Percentiles rank a stretch among this genome's conserved stretches.
Conservation (phyloP, 2,797 vertebrate genomes). For the Cetoscarus ocellatus region DNA sequence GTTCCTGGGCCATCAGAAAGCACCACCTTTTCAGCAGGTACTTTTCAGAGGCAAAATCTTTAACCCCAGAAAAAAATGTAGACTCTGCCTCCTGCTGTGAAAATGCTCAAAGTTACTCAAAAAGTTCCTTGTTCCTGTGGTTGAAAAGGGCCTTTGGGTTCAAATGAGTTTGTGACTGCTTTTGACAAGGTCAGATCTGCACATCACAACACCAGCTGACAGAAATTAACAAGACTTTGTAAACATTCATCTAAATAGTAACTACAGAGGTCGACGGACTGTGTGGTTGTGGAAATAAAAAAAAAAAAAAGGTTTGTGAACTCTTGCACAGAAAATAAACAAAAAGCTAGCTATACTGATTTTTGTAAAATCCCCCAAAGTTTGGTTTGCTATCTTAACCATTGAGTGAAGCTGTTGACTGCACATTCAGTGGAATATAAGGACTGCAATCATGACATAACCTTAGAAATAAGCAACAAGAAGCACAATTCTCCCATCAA, state of each 20-base stretch:
- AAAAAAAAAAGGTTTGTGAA: slow-evolving; percentile 15
- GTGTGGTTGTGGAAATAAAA: slow-evolving; percentile 21
- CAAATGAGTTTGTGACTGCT: slow-evolving; percentile 40
- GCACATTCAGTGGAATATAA: slow-evolving; percentile 70
- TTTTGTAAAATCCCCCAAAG: slow-evolving; percentile 50
- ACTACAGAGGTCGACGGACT: slow-evolving; percentile 46
- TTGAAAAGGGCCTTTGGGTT: slow-evolving; percentile 16
- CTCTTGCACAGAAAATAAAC: slow-evolving; percentile 46
- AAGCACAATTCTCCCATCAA: slow-evolving; percentile 59
- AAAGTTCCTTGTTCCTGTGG: too few relatives aligned
- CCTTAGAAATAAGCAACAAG: slow-evolving; percentile 54
- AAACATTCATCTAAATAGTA: slow-evolving; percentile 61
- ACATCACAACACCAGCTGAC: slow-evolving; percentile 26
- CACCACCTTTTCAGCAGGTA: too few relatives aligned
- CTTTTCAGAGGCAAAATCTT: too few relatives aligned
- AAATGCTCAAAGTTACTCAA: too few relatives aligned
- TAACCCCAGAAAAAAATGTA: too few relatives aligned
- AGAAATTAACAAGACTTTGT: slow-evolving; percentile 38
- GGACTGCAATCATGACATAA: slow-evolving; percentile 50
- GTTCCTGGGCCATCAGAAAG: too few relatives aligned
- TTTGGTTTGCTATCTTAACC: slow-evolving; percentile 62
- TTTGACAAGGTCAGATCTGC: slow-evolving; percentile 52
- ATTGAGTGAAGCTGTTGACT: slow-evolving; percentile 49
- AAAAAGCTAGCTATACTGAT: slow-evolving; percentile 67
- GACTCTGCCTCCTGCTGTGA: too few relatives aligned